Evolutionary conservation across 2,113 vertebrate species (phyloP).

Genomic region (Poecile atricapillus): DNA sequence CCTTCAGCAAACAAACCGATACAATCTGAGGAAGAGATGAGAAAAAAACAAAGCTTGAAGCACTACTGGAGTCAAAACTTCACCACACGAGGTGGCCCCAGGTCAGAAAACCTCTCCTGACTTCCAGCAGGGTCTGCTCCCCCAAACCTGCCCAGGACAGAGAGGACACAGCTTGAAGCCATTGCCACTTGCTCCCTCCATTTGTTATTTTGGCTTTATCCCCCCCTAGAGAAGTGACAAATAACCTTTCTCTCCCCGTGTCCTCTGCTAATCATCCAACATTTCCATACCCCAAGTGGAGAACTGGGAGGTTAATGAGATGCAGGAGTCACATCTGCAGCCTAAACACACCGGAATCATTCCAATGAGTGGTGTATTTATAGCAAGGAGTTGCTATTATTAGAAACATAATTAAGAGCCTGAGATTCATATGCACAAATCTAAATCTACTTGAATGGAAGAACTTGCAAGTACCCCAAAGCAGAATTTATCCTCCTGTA

Average conservation of each 20-base stretch:
- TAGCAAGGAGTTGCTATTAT: conserved; percentile 33
- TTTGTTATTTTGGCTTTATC: neutral
- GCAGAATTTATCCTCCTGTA: neutral
- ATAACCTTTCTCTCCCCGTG: neutral
- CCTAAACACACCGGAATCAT: neutral
- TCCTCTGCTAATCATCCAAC: neutral
- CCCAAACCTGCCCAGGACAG: rapidly evolving
- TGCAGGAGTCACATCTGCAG: conserved; percentile 33
- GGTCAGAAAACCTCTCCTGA: neutral
- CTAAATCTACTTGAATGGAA: conserved; percentile 8
- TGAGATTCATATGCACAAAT: neutral
- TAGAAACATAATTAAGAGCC: conserved; percentile 52
- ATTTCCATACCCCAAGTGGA: neutral
- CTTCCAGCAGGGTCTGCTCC: neutral
- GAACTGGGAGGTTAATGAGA: conserved; percentile 17
- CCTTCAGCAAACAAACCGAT: neutral
- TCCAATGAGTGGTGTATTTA: conserved; percentile 6
- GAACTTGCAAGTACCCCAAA: neutral
- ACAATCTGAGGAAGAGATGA: neutral
- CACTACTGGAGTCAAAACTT: rapidly evolving
- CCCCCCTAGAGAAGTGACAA: neutral
- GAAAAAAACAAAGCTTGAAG: rapidly evolving
- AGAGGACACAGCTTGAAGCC: neutral
- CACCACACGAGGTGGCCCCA: rapidly evolving
- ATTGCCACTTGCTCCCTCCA: neutral